phyloP scores from a whole-genome alignment of 2,113 vertebrate genomes.

The Lycaon pictus region DNA sequence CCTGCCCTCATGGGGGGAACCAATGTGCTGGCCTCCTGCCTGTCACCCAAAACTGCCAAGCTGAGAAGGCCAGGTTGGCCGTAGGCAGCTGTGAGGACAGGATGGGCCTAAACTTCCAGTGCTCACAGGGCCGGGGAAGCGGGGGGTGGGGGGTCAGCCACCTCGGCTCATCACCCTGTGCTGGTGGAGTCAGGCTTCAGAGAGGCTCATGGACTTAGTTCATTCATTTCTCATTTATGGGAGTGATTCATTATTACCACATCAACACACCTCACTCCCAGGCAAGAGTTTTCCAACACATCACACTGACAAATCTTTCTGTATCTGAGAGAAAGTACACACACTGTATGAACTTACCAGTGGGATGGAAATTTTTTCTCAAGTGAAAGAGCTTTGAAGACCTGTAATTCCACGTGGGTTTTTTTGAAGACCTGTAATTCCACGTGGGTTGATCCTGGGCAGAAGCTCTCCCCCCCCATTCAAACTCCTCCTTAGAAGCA shows the following conservation, averaged over 20 bases:
- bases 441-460: accelerated
- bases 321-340: background rate
- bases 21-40: background rate
- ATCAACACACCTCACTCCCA: background rate
- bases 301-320: background rate
- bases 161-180: background rate
- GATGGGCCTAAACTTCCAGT: background rate
- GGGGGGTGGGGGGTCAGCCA: background rate
- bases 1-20: background rate
- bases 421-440: background rate
- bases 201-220: accelerated
- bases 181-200: background rate
- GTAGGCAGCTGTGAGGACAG: background rate
- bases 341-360: accelerated
- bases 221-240: too few relatives aligned
- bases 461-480: background rate
- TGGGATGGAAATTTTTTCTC: background rate
- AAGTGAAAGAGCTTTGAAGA: background rate
- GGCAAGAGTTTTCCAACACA: accelerated
- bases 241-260: background rate
- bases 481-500: background rate
- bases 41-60: background rate
- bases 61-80: accelerated
- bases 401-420: background rate
- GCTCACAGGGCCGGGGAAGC: accelerated